Conservation (phyloP, 2,113 vertebrate genomes). For the Rana temporaria region DNA sequence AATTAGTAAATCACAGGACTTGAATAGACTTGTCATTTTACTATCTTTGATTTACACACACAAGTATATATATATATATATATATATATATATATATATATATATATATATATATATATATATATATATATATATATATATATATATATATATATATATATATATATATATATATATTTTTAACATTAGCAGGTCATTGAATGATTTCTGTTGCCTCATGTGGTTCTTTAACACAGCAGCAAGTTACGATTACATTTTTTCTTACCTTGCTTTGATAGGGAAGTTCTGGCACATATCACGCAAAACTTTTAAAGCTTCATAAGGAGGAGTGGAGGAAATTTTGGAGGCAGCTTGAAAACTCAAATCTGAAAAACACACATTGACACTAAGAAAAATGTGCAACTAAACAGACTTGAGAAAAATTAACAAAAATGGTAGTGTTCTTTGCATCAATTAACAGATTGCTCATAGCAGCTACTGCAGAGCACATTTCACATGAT, state of each 20-base stretch:
- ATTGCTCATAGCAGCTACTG: slow-evolving; percentile 16
- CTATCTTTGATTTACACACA: no score
- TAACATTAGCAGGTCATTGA: no score
- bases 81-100: no score
- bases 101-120: no score
- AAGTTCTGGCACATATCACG: slow-evolving; percentile 95
- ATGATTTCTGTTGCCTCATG: no score
- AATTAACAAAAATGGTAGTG: slow-evolving; percentile 1
- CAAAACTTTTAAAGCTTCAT: slow-evolving; percentile 90
- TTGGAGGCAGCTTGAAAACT: slow-evolving; percentile 93
- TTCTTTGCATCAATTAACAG: slow-evolving; percentile 38
- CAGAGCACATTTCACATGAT: slow-evolving; percentile 35
- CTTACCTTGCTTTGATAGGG: slow-evolving; percentile 92
- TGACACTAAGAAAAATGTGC: slow-evolving; percentile 7
- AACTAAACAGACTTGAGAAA: slow-evolving; percentile 1
- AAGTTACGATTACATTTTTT: background rate
- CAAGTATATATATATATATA: no score
- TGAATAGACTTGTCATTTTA: no score
- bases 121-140: no score
- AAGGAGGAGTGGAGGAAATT: slow-evolving; percentile 84
- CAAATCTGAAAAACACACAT: slow-evolving; percentile 77
- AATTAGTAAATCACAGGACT: no score
- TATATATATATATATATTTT: no score
- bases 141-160: no score
- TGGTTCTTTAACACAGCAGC: no score